Evolutionary conservation across 1,140 invertebrate genomes (phyloP).

Genomic region (Pteromalus puparum): DNA sequence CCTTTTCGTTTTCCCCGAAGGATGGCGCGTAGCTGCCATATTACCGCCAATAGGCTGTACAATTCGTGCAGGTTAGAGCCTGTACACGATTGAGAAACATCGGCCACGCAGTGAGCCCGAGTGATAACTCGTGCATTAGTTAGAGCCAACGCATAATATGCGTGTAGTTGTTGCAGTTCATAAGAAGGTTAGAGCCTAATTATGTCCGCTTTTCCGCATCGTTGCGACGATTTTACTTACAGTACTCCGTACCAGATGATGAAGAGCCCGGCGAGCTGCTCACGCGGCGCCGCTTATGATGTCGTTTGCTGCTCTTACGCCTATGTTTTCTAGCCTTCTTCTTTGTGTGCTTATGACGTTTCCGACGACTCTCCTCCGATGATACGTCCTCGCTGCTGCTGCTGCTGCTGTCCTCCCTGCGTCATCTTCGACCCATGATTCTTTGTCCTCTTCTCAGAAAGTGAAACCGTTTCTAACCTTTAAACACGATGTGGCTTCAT

Average conservation of each 20-base stretch:
- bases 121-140: no score
- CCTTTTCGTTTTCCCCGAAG: neutral
- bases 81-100: neutral
- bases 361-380: neutral
- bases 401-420: neutral
- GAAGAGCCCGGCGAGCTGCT: neutral
- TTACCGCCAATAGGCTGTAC: no score
- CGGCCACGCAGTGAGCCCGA: neutral
- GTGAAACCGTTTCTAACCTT: neutral
- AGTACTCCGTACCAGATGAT: no score
- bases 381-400: neutral
- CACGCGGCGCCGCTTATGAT: neutral
- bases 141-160: neutral
- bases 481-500: neutral
- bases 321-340: neutral
- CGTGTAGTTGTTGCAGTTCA: neutral
- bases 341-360: neutral
- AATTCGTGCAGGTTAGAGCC: neutral
- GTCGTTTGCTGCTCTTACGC: neutral
- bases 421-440: neutral
- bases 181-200: neutral
- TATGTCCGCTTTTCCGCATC: no score
- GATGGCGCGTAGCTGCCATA: no score
- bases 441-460: neutral
- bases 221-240: no score